A percentile compares a stretch with the other conserved stretches of the same genome.
These are phyloP conservation scores for Ataeniobius toweri DNA, from an alignment of 2,797 vertebrate genomes.

Conservation along the genomic window DNA sequence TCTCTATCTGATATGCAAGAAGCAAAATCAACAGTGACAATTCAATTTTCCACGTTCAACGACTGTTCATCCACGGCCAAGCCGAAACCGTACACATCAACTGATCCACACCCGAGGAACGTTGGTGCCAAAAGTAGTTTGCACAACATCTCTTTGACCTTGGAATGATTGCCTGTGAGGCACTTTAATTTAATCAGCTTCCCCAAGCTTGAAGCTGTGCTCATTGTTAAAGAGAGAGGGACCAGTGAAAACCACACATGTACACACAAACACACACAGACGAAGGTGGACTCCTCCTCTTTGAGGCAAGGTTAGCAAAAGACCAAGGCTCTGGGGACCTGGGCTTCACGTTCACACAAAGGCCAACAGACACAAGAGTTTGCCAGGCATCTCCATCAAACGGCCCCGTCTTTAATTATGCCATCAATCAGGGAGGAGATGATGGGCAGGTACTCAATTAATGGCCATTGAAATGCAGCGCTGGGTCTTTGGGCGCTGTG, in stretches of 20 bases:
- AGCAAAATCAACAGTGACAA: constrained; percentile 79
- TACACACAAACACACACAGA: constrained; percentile 14
- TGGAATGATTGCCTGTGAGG: constrained; percentile 81
- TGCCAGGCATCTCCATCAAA: constrained; percentile 74
- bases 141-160: constrained; percentile 81
- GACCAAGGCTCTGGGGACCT: constrained; percentile 63
- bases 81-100: constrained; percentile 69
- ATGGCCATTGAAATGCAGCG: constrained; percentile 68
- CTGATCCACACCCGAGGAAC: constrained; percentile 68
- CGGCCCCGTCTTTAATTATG: constrained; percentile 73
- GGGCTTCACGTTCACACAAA: constrained; percentile 64
- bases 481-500: constrained; percentile 55
- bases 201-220: constrained; percentile 72
- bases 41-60: constrained; percentile 75
- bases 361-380: constrained; percentile 67
- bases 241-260: constrained; percentile 37
- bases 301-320: constrained; percentile 67
- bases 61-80: constrained; percentile 45
- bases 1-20: constrained; percentile 65
- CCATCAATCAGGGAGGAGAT: constrained; percentile 75
- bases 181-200: constrained; percentile 85
- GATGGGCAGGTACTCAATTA: constrained; percentile 77
- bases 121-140: constrained; percentile 77
- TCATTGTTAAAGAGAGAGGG: constrained; percentile 77
- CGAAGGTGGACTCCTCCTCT: constrained; percentile 33